These are phyloP conservation scores for Prosopocoilus inquinatus DNA, from an alignment of 2,888 invertebrate genomes.

Conservation along the genomic window DNA sequence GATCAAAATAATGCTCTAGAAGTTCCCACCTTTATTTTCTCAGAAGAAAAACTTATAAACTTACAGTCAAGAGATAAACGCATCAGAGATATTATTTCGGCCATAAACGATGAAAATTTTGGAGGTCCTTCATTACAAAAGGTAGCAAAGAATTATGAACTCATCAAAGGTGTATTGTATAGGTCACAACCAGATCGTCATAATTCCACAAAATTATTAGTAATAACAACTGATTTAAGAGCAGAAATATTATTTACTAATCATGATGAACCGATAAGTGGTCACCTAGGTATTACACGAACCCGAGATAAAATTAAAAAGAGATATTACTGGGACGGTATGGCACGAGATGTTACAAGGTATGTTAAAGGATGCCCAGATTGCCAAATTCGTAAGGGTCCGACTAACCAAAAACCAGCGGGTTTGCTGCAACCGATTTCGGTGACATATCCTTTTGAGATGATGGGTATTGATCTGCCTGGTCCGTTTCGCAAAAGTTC, in stretches of 20 bases:
- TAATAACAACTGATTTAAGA: slow-evolving; percentile 22
- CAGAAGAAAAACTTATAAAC: background rate
- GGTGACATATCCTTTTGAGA: slow-evolving; percentile 18
- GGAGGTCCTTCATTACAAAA: background rate
- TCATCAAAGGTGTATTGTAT: slow-evolving; percentile 12
- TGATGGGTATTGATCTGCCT: slow-evolving; percentile 23
- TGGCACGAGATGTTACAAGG: background rate
- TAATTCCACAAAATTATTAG: slow-evolving; percentile 19
- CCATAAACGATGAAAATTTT: background rate
- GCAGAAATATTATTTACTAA: slow-evolving; percentile 25
- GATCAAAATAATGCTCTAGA: background rate
- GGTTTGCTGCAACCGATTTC: slow-evolving; percentile 17
- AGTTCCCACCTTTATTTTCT: background rate
- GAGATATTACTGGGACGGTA: slow-evolving; percentile 26
- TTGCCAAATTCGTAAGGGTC: slow-evolving; percentile 27
- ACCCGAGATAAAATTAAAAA: slow-evolving; percentile 20
- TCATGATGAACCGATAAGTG: slow-evolving; percentile 24
- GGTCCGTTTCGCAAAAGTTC: slow-evolving; percentile 24
- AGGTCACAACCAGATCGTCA: slow-evolving; percentile 1
- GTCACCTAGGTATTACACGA: slow-evolving; percentile 26
- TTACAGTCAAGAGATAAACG: background rate
- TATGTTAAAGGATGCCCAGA: slow-evolving; percentile 23
- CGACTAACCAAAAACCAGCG: slow-evolving; percentile 17
- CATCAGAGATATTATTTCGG: background rate
- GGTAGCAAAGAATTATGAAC: background rate